Evolutionary conservation across 64 coral and sea anemone genomes (phyloP).

Genomic region (Platygyra sinensis): DNA sequence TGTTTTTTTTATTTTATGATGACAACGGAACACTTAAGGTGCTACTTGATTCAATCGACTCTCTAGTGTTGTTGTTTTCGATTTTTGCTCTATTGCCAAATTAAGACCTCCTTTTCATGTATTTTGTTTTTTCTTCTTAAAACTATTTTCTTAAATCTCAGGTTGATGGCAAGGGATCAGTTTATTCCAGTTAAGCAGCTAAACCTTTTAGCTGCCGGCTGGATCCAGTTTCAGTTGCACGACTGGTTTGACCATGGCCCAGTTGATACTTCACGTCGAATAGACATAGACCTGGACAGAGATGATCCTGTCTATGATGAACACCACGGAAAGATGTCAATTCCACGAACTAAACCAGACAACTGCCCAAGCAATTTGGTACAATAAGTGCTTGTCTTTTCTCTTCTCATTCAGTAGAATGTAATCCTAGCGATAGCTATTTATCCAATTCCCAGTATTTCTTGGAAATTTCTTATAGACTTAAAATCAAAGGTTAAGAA

Average conservation of each 20-base stretch:
- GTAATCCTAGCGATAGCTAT: too few relatives aligned
- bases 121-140: not conserved
- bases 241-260: slow-evolving; percentile 89
- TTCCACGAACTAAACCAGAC: slow-evolving; percentile 57
- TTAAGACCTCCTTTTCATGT: not conserved
- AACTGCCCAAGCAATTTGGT: slow-evolving; percentile 4
- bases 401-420: too few relatives aligned
- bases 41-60: too few relatives aligned
- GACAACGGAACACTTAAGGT: too few relatives aligned
- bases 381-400: not conserved
- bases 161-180: slow-evolving; percentile 53
- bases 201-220: slow-evolving; percentile 73
- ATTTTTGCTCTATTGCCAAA: too few relatives aligned
- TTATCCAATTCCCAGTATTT: too few relatives aligned
- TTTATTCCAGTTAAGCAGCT: slow-evolving; percentile 83
- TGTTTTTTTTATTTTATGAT: too few relatives aligned
- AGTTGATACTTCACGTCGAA: slow-evolving; percentile 22
- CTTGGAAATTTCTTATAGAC: too few relatives aligned
- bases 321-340: slow-evolving; percentile 29
- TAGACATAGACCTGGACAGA: slow-evolving; percentile 22
- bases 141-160: not conserved
- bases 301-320: slow-evolving; percentile 11
- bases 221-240: slow-evolving; percentile 77
- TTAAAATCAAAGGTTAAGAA: too few relatives aligned
- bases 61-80: too few relatives aligned